A percentile compares a stretch with the other conserved stretches of the same genome.
Conservation (phyloP, 2,797 vertebrate genomes). For the Hippoglossus hippoglossus region DNA sequence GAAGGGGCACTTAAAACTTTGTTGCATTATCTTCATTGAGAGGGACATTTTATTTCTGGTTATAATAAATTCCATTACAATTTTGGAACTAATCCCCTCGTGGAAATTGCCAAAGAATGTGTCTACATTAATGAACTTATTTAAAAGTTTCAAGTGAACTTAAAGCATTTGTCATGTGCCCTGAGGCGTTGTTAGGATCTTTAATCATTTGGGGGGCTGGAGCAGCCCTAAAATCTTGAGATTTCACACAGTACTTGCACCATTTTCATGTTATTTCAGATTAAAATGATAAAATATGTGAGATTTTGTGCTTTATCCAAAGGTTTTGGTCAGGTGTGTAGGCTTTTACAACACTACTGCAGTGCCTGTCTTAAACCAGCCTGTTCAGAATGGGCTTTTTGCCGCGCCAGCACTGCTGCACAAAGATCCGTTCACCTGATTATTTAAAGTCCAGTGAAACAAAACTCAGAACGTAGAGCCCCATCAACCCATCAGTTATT, state of each 20-base stretch:
- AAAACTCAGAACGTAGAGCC: too few relatives aligned
- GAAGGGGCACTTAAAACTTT: constrained; percentile 54
- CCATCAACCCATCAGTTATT: too few relatives aligned
- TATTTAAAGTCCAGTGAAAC: too few relatives aligned
- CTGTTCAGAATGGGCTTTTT: too few relatives aligned
- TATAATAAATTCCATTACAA: constrained; percentile 62
- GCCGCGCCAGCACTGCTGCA: too few relatives aligned
- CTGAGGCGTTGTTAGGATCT: background rate
- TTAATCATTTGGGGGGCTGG: background rate
- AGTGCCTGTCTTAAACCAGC: too few relatives aligned
- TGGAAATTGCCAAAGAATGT: constrained; percentile 48
- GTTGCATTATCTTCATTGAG: constrained; percentile 38
- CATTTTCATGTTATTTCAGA: too few relatives aligned
- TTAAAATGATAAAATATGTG: too few relatives aligned
- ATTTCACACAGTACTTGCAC: background rate
- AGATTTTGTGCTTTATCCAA: too few relatives aligned
- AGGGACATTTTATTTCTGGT: constrained; percentile 53
- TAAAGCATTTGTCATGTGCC: constrained; percentile 30
- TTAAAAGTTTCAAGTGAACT: constrained; percentile 24
- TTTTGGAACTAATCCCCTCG: constrained; percentile 52
- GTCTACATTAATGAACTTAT: constrained; percentile 48
- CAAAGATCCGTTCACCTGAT: too few relatives aligned
- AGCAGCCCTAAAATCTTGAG: background rate
- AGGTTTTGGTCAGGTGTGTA: too few relatives aligned
- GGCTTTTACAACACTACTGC: too few relatives aligned